Base-by-base conservation (phyloP, 1,140 invertebrate genomes). In the Temnothorax nylanderi region DNA sequence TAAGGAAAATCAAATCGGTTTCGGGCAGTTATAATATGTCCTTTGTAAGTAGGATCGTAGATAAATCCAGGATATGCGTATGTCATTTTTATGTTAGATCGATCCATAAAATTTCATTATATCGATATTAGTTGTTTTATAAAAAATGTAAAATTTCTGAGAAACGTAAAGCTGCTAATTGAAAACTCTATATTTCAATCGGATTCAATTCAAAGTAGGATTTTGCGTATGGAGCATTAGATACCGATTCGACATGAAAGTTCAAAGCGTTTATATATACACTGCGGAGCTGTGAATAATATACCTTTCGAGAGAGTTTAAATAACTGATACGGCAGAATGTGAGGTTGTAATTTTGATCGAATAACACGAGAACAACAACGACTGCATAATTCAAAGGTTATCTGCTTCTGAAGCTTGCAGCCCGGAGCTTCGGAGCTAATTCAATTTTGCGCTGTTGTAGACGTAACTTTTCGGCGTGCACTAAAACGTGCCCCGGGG, bases 371-470 rank as follows among this genome's bases (percentile, higher is more conserved):
- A 60, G 80, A 84, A 84, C 80, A 82, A 82, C 80, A 75, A 84
- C 69, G 80, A 84, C 69, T 84, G 69, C 80, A 84, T 84, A 84
- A 84, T 84, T 84, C 56, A 84, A 84, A 74, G 80, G 69, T 84
- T 84, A 84, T 84, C 80, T 84, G 80, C 54, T 84, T 32, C 51
- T 84, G 80, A 84, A 84, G 80, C 80, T 84, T 84, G 67, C 26
- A 74, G 69, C 69, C 69, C 18, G 80, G 41, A 84, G 80, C 69
- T 84, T 37, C 41, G 18, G 26, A 84, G 80, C 69, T 84, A 75
- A 84, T 84, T 84, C 80, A 84, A 84, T 84, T 84, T 84, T 84
- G 69, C 80, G 80, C 69, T 75, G 80, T 60, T 84, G 80, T 75
- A 84, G 69, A 84, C 80, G 80, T 84, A 84, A 84, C 80, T 84